These are phyloP conservation scores for Chelonia mydas DNA, from an alignment of 2,797 vertebrate species.

Conservation along the genomic window DNA sequence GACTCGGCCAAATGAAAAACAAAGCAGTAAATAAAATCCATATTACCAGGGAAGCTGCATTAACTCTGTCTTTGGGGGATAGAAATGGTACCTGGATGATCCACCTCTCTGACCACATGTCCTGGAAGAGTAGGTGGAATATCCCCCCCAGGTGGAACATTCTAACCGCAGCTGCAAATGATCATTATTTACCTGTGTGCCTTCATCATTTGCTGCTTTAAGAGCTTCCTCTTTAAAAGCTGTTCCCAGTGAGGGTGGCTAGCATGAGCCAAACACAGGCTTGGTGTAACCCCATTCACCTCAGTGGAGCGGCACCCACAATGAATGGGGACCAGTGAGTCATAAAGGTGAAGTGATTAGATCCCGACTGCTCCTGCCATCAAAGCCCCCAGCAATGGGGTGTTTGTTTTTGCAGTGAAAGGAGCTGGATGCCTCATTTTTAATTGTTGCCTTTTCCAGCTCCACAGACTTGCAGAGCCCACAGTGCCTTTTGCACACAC, in stretches of 20 bases:
- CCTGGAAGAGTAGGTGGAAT: constrained; percentile 15
- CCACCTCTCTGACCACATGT: constrained; percentile 53
- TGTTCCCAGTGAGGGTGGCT: background rate
- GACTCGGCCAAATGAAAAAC: constrained; percentile 11
- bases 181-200: constrained; percentile 68
- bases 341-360: background rate
- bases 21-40: constrained; percentile 63
- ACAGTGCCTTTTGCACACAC: constrained; percentile 5
- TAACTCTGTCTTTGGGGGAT: constrained; percentile 57
- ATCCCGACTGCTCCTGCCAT: background rate
- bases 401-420: constrained; percentile 56
- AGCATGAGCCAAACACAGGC: background rate
- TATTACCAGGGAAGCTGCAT: constrained; percentile 69
- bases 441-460: constrained; percentile 45
- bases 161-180: constrained; percentile 57
- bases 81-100: background rate
- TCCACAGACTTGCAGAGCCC: constrained; percentile 1
- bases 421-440: constrained; percentile 36
- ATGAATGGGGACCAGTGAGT: background rate
- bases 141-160: background rate
- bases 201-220: background rate
- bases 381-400: constrained; percentile 29
- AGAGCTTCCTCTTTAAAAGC: background rate
- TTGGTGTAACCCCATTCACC: accelerated
- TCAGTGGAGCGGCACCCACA: background rate